Conservation (phyloP, 2,888 invertebrate genomes). For the Lasioglossum vierecki region DNA sequence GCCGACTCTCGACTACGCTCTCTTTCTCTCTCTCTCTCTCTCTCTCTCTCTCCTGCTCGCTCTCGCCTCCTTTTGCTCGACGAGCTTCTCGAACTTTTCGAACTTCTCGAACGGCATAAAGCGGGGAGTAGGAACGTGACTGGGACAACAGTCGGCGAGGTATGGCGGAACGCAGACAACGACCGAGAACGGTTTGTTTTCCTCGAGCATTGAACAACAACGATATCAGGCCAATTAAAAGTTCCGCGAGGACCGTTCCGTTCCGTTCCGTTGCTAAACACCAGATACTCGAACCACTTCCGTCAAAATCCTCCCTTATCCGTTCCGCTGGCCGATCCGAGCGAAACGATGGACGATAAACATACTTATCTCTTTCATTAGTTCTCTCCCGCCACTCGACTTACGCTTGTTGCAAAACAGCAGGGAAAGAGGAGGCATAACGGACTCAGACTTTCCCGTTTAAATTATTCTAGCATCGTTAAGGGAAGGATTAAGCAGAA, state of each 20-base stretch:
- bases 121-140: conserved; percentile 71
- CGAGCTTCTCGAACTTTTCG: conserved; percentile 34
- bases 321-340: neutral
- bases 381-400: neutral
- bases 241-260: neutral
- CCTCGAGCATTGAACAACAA: neutral
- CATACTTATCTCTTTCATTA: neutral
- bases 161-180: neutral
- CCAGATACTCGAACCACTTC: neutral
- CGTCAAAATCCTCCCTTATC: neutral
- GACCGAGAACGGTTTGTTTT: conserved; percentile 39
- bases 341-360: conserved; percentile 6
- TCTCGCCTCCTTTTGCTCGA: neutral
- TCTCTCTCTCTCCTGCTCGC: too few relatives aligned
- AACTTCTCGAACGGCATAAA: conserved; percentile 60
- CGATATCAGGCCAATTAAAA: conserved; percentile 37
- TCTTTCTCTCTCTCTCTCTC: neutral
- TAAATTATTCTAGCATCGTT: conserved; percentile 30
- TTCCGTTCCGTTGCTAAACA: conserved; percentile 8
- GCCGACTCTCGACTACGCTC: conserved; percentile 17
- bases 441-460: neutral
- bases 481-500: conserved; percentile 43
- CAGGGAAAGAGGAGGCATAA: neutral
- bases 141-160: conserved; percentile 43
- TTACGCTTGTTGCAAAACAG: neutral